These are phyloP conservation scores for Eospalax fontanierii DNA, from an alignment of 2,797 vertebrate species.

Conservation along the genomic window DNA sequence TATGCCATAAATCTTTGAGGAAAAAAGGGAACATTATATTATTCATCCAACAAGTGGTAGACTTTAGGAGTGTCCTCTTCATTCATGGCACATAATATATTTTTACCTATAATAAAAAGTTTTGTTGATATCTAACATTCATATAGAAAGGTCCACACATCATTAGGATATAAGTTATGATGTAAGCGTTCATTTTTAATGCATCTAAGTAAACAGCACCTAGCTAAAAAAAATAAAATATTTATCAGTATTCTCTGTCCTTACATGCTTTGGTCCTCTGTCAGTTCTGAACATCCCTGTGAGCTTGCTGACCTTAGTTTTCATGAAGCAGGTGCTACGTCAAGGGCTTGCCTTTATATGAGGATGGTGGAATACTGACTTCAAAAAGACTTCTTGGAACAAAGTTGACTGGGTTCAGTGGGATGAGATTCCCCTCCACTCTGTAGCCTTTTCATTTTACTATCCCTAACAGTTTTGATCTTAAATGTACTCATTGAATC, in stretches of 20 bases:
- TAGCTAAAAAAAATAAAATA: not conserved
- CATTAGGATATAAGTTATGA: not conserved
- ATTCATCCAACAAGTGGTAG: not conserved
- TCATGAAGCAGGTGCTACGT: not conserved
- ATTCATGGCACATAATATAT: not conserved
- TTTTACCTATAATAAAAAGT: not conserved
- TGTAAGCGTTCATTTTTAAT: constrained; percentile 12
- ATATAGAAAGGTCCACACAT: not conserved
- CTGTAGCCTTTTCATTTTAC: not conserved
- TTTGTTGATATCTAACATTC: not conserved
- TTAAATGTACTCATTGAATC: not conserved
- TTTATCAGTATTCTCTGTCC: not conserved
- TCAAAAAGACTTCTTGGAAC: not conserved
- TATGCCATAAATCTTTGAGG: not conserved
- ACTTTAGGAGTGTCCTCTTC: not conserved
- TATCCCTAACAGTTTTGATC: not conserved
- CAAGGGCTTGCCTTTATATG: not conserved
- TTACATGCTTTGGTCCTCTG: not conserved
- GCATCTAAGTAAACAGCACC: not conserved
- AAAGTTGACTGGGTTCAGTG: not conserved
- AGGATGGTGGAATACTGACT: not conserved
- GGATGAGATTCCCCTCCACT: not conserved
- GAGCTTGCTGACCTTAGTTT: not conserved
- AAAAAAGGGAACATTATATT: not conserved
- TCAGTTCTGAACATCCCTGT: not conserved